phyloP scores from a whole-genome alignment of 2,797 vertebrate species.

The Percopsis omiscomaycus region DNA sequence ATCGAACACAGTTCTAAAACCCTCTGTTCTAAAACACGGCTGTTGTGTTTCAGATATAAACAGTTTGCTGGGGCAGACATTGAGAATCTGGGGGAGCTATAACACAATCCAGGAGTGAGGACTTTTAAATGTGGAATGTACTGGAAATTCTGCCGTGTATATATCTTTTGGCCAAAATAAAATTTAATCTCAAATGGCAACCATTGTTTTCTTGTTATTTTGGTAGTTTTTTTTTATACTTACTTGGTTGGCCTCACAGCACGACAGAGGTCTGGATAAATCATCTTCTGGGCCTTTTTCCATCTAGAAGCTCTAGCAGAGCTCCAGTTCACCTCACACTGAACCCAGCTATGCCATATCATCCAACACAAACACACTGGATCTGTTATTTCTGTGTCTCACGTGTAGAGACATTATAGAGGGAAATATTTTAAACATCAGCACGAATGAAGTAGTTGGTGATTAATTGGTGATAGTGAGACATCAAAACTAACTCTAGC shows the following conservation, averaged over 20 bases:
- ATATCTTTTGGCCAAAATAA: too few species aligned
- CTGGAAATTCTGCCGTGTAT: too few species aligned
- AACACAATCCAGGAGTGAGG: too few species aligned
- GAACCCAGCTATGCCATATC: constrained; percentile 10
- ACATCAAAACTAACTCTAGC: constrained; percentile 2
- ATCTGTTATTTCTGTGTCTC: constrained; percentile 24
- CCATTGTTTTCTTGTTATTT: not conserved
- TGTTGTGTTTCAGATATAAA: too few species aligned
- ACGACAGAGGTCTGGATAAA: constrained; percentile 22
- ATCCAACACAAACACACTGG: constrained; percentile 45
- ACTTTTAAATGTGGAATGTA: too few species aligned
- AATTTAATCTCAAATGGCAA: too few species aligned
- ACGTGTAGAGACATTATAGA: constrained; percentile 19
- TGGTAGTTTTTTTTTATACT: constrained; percentile 3
- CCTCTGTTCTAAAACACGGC: too few species aligned
- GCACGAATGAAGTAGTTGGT: constrained; percentile 14
- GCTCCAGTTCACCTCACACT: constrained; percentile 3
- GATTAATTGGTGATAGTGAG: not conserved
- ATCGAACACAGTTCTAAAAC: too few species aligned
- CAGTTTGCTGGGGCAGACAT: too few species aligned
- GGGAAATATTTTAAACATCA: constrained; percentile 22
- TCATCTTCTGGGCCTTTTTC: constrained; percentile 19
- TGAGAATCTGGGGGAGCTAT: too few species aligned
- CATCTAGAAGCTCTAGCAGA: constrained; percentile 13
- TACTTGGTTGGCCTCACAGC: constrained; percentile 2